These are phyloP conservation scores for Baccha elongata DNA, from an alignment of 2,888 invertebrate genomes.

Conservation along the genomic window DNA sequence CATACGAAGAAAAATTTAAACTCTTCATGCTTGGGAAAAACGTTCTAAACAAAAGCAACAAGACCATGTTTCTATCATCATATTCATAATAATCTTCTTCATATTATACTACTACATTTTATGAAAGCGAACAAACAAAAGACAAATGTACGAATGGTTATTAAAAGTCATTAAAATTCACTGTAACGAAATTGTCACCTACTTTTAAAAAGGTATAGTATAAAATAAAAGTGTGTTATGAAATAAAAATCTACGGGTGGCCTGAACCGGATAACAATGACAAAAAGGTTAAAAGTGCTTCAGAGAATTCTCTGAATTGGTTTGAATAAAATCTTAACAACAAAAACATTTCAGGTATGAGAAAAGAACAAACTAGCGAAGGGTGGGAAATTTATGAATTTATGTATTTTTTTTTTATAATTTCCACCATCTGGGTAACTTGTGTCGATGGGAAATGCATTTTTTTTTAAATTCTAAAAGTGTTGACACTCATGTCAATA, in stretches of 20 bases:
- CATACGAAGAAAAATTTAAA: too few relatives aligned
- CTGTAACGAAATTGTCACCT: conserved; percentile 49
- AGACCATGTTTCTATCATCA: not conserved
- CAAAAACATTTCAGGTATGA: conserved; percentile 3
- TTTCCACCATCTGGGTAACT: not conserved
- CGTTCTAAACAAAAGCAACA: too few relatives aligned
- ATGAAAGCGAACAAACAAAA: not conserved
- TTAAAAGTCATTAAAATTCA: conserved; percentile 45
- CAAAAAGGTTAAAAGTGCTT: conserved; percentile 52
- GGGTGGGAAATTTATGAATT: conserved; percentile 30
- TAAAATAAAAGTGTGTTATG: conserved; percentile 29
- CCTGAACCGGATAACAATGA: conserved; percentile 34
- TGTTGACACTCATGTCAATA: too few relatives aligned
- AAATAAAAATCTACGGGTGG: conserved; percentile 49
- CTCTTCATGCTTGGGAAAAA: too few relatives aligned
- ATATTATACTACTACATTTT: not conserved
- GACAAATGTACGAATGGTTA: not conserved
- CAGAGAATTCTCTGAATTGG: conserved; percentile 30
- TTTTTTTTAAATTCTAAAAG: not conserved
- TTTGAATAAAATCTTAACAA: conserved; percentile 3
- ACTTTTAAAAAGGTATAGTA: conserved; percentile 25
- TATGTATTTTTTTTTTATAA: not conserved
- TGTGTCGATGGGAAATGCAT: conserved; percentile 5
- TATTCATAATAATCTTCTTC: not conserved
- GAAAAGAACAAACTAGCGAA: not conserved